Conservation (phyloP, 2,113 vertebrate species). For the Rhodinocichla rosea region DNA sequence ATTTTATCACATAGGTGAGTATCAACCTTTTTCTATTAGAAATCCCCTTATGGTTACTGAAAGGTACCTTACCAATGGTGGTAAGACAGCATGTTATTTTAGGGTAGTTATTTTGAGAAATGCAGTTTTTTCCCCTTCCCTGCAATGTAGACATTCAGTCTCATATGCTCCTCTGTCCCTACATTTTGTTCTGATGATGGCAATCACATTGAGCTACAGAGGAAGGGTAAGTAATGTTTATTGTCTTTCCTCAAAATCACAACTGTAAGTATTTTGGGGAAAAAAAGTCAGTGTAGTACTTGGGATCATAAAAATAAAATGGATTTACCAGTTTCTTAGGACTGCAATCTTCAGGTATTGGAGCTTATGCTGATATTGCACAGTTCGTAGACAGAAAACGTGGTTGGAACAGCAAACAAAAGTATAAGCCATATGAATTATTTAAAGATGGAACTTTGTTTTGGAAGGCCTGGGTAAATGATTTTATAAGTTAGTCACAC, state of each 20-base stretch:
- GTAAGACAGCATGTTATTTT: not conserved
- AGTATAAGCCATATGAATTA: not conserved
- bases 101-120: not conserved
- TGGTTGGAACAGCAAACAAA: not conserved
- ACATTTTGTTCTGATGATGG: slow-evolving; percentile 35
- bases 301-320: not conserved
- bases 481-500: not conserved
- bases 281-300: not conserved
- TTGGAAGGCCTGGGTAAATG: not conserved
- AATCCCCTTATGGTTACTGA: not conserved
- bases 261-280: not conserved
- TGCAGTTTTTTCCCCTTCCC: not conserved
- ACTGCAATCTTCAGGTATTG: not conserved
- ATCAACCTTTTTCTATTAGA: not conserved
- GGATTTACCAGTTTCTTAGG: not conserved
- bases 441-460: not conserved
- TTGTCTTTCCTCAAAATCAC: not conserved
- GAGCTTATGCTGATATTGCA: not conserved
- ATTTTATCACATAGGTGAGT: not conserved
- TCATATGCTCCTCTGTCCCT: not conserved
- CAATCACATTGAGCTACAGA: slow-evolving; percentile 18
- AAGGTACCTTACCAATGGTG: not conserved
- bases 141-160: not conserved
- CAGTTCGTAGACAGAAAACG: not conserved
- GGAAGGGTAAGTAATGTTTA: slow-evolving; percentile 27